phyloP scores from a whole-genome alignment of 1,140 invertebrate species.

The Drosophila rufa region DNA sequence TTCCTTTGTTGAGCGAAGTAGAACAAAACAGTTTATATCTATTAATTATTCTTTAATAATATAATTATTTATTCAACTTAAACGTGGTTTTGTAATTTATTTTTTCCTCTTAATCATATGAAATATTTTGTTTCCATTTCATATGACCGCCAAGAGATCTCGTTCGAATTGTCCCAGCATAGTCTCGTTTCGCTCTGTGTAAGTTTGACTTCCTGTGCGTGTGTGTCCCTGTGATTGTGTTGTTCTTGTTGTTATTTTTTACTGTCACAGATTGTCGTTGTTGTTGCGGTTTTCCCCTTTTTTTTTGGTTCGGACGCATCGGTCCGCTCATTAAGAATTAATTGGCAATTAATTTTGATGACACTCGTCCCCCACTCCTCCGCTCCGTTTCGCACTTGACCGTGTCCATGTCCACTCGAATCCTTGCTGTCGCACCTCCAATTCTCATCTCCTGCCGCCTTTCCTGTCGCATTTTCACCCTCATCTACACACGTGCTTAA shows the following conservation, averaged over 20 bases:
- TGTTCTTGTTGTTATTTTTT: slow-evolving; percentile 6
- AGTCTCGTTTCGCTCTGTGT: not conserved
- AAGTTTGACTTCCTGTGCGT: slow-evolving; percentile 3
- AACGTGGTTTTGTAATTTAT: not conserved
- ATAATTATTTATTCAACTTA: not conserved
- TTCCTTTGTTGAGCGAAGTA: not conserved
- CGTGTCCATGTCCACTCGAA: slow-evolving; percentile 47
- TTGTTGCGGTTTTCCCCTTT: slow-evolving; percentile 19
- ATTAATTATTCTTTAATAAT: not conserved
- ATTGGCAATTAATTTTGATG: slow-evolving; percentile 73
- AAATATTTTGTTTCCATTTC: not conserved
- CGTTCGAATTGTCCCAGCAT: not conserved
- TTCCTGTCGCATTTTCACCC: not conserved
- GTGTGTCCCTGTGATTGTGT: slow-evolving; percentile 24
- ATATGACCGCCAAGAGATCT: no score
- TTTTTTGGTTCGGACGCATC: slow-evolving; percentile 18
- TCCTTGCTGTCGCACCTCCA: slow-evolving; percentile 26
- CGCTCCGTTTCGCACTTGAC: slow-evolving; percentile 40
- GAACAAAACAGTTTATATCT: not conserved
- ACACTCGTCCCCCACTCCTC: slow-evolving; percentile 27
- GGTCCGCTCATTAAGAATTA: slow-evolving; percentile 66
- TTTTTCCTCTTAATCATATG: not conserved
- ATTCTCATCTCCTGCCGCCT: slow-evolving; percentile 10
- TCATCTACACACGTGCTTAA: slow-evolving; percentile 28
- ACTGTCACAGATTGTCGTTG: slow-evolving; percentile 20